Percentiles rank a stretch among this genome's conserved stretches.
phyloP scores from a whole-genome alignment of 2,888 invertebrate genomes.

The Hydroisotoma schaefferi region DNA sequence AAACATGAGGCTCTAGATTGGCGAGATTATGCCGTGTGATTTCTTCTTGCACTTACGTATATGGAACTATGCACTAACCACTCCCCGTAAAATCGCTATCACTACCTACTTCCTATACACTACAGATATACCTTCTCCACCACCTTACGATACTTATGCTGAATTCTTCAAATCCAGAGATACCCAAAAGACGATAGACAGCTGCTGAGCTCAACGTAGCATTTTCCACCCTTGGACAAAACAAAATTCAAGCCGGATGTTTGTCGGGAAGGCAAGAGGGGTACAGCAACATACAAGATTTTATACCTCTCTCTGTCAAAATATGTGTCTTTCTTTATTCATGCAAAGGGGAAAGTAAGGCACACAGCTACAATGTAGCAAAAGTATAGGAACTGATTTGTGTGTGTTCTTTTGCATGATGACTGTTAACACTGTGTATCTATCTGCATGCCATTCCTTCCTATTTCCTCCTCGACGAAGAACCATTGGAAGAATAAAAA shows the following conservation, averaged over 20 bases:
- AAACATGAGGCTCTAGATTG: not conserved
- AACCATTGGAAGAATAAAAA: not conserved
- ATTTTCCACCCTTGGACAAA: constrained; percentile 5
- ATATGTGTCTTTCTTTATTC: not conserved
- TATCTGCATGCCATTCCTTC: constrained; percentile 4
- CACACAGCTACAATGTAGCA: too few relatives aligned
- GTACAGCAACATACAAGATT: not conserved
- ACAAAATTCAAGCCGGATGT: not conserved
- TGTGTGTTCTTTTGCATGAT: too few relatives aligned
- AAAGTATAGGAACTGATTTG: too few relatives aligned
- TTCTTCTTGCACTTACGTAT: too few relatives aligned
- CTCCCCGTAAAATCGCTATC: not conserved
- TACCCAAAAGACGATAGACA: not conserved
- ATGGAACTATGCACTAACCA: not conserved
- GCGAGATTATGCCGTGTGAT: constrained; percentile 1
- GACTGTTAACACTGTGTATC: too few relatives aligned
- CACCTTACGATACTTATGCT: too few relatives aligned
- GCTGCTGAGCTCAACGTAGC: not conserved
- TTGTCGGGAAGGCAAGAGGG: too few relatives aligned
- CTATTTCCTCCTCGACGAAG: constrained; percentile 5
- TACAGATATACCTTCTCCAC: not conserved
- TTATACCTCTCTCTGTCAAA: not conserved
- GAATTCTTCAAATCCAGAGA: not conserved
- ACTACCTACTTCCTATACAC: not conserved
- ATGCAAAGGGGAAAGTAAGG: not conserved